Evolutionary conservation across 1,140 invertebrate genomes (phyloP), one percentile per base, ranked within the genome.

Genomic region (Ips nitidus): DNA sequence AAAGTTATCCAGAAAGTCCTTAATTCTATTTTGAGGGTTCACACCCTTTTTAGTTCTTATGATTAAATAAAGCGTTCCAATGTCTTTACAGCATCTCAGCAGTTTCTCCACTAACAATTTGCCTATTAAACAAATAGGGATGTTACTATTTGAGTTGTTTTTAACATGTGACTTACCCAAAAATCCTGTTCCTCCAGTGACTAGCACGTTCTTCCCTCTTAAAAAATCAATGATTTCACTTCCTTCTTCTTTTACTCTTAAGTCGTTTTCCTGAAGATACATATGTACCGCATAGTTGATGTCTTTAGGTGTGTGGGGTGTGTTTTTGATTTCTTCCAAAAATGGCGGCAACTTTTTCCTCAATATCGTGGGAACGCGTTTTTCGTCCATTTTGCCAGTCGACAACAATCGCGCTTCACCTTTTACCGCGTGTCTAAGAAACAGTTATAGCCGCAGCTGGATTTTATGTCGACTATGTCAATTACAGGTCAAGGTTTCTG

Each of bases 91-190:
- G 41, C 87, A 88, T 66, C 92, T 84, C 38, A 95, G 80, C 56
- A 95, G 78, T 80, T 95, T 95, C 81, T 94, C 92, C 47, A 95
- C 88, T 41, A 94, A 81, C 37, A 89, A 83, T 80, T 90, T 89
- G 6, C 89, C 89, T 66, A 90, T 81, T 42, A 71, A 22, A 58
- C 59, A 61, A 61, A 41, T 38, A 58, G 52, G 4, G 22, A 22
- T 22, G 22, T 22, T 22, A 22, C 5, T 5, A 47, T n/a, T 6
- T 47, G 45, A 47, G n/a, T 47, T 5, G 45, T 36, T 55, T 55
- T 8, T 22, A 22, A 58, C 52, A 8, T 7, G 36, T 8, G 56
- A 58, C 74, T 84, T 85, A 38, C 84, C 84, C 81, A 77, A 60
- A 65, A 77, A 75, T 40, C 77, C 77, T 4, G 77, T 78, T 2